Evolutionary conservation across 2,888 invertebrate species (phyloP), one percentile per base, ranked within the genome.

Genomic region (Agonopterix alstromeriana): DNA sequence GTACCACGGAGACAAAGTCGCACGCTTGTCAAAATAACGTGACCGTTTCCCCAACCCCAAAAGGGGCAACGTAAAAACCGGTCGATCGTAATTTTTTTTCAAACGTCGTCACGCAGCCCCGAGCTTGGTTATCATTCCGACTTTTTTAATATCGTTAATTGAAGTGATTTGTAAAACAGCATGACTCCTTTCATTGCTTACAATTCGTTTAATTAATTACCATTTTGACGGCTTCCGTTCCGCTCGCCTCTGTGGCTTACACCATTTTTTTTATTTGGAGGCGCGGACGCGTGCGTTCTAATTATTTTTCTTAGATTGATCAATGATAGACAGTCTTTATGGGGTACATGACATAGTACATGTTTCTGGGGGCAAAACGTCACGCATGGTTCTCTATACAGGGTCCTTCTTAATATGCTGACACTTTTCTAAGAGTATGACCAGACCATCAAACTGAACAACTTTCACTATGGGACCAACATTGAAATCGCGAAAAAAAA

Each of bases 141-240:
- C 80, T 86, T 87, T n/a, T 87, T 88, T 87, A 85, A 88, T 87
- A 85, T 84, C 72, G 83, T 85, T 88, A 87, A 88, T 87, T 88
- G 87, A 83, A 86, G 85, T 85, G 86, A 88, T 88, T 88, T 88
- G 88, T 88, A 85, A 86, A 87, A 86, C 88, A 88, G 88, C 88
- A 81, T 77, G 87, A 85, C 82, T 85, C 83, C 86, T 87, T 88
- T 88, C 88, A 78, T 82, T 85, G 86, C 87, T 82, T 82, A 86
- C 86, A 78, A 84, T 86, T 84, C 82, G 77, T 82, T 82, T 85
- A 88, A 87, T 88, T 87, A 88, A 87, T 87, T 87, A 85, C 81
- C 68, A 75, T 85, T 82, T 73, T 70, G 78, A 71, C 73, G 73
- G 85, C 88, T 87, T 85, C 88, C 86, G 87, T 85, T 85, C 70